Evolutionary conservation across 2,113 vertebrate genomes (phyloP).

Genomic region (Lophochroa leadbeateri): DNA sequence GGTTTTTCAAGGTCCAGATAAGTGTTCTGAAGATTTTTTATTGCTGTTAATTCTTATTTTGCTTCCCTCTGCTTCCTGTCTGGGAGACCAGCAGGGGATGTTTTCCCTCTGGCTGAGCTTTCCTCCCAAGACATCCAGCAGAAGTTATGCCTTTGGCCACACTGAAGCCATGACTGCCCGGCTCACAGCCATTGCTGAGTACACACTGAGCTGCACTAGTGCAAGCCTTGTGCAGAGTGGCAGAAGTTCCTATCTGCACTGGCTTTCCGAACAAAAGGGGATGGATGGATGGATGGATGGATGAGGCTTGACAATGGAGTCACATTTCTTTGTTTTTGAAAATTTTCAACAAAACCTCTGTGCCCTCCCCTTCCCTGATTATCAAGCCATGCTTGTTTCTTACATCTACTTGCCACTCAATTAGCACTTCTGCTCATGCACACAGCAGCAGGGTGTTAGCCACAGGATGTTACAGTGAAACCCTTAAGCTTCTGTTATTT

Average conservation of each 20-base stretch:
- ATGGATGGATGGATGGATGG: no score
- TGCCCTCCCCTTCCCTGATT: neutral
- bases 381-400: neutral
- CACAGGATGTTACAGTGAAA: neutral
- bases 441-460: neutral
- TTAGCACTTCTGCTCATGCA: neutral
- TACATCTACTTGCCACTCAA: neutral
- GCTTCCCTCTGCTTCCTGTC: neutral
- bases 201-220: neutral
- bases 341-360: neutral
- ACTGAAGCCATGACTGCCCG: fast-evolving
- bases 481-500: neutral
- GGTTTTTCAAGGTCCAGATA: neutral
- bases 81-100: neutral
- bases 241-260: neutral
- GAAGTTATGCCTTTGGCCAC: neutral
- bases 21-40: neutral
- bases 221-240: neutral
- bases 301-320: neutral
- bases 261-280: neutral
- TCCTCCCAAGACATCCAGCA: neutral
- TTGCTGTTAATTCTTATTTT: neutral
- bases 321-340: neutral
- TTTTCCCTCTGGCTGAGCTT: neutral
- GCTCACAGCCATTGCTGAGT: neutral